Evolutionary conservation across 2,797 vertebrate genomes (phyloP).

Genomic region (Tangara arthus): DNA sequence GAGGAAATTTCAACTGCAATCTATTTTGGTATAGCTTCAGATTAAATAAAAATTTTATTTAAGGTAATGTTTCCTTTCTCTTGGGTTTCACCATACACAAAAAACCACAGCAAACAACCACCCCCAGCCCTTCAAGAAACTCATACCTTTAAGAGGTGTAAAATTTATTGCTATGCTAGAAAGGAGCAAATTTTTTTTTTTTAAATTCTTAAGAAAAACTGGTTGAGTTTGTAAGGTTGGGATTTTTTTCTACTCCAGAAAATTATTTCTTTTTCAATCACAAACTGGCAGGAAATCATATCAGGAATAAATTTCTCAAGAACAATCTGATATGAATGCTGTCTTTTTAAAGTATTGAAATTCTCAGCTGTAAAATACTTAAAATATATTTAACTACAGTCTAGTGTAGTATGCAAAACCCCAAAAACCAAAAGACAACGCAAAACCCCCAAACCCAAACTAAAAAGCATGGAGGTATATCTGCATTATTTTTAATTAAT

Average conservation of each 20-base stretch:
- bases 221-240: fast-evolving
- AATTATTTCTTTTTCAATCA: neutral
- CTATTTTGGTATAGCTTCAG: neutral
- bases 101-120: fast-evolving
- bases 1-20: neutral
- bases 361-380: neutral
- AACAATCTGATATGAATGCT: neutral
- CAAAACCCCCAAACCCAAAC: fast-evolving
- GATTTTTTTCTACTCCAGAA: neutral
- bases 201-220: neutral
- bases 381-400: neutral
- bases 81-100: neutral
- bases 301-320: neutral
- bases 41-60: neutral
- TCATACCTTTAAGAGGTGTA: neutral
- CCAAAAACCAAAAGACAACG: fast-evolving
- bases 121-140: fast-evolving
- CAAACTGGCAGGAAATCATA: neutral
- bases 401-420: neutral
- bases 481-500: no score
- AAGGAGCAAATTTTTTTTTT: neutral
- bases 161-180: neutral
- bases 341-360: neutral
- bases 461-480: no score
- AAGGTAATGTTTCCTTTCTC: neutral